A percentile compares a stretch with the other conserved stretches of the same genome.
These are phyloP conservation scores for Trichechus manatus DNA, from an alignment of 2,113 vertebrate species.

Conservation along the genomic window DNA sequence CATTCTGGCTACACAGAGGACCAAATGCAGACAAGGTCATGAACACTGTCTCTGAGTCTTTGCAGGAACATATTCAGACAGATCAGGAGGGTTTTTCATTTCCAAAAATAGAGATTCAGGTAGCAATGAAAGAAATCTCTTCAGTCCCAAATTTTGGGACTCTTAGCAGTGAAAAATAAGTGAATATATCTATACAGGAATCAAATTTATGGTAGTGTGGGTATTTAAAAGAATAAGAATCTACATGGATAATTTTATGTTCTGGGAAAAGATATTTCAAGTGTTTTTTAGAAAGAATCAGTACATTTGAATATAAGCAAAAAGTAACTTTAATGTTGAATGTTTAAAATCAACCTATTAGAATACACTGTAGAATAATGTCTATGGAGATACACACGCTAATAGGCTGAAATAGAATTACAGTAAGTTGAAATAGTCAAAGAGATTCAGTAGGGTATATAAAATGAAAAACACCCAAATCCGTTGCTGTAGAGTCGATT, in stretches of 20 bases:
- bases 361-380: background rate
- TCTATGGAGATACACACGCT: background rate
- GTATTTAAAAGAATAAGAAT: background rate
- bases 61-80: background rate
- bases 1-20: background rate
- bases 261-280: background rate
- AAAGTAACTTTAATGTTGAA: background rate
- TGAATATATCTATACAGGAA: background rate
- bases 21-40: conserved; percentile 17
- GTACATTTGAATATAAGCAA: background rate
- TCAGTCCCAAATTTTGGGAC: background rate
- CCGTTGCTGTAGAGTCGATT: no score
- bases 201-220: background rate
- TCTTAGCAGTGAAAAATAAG: background rate
- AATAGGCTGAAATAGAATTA: background rate
- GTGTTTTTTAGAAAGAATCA: background rate
- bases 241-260: background rate
- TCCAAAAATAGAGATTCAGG: background rate
- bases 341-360: background rate
- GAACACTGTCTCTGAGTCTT: background rate
- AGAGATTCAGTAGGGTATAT: background rate
- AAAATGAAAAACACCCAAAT: no score
- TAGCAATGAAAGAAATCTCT: background rate
- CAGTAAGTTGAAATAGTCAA: background rate
- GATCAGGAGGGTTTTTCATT: background rate